Base-by-base conservation (phyloP, 2,888 invertebrate species). In the Hecatera dysodea region DNA sequence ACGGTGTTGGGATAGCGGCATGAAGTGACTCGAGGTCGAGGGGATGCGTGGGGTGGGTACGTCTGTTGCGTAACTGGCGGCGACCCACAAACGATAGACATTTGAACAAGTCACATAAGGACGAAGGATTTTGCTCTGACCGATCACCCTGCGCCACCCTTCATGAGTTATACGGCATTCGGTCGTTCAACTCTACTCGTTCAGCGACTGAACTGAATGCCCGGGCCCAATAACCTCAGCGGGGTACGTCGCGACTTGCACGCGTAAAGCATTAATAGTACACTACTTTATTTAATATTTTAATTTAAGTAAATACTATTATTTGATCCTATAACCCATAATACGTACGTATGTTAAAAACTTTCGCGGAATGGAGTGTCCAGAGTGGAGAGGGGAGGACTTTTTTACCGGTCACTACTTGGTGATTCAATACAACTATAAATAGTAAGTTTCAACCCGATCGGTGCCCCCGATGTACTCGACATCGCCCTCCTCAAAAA, bases 81-180 rank as follows among this genome's bases (percentile, higher is more conserved):
- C 85, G 90, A 90, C 89, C 92, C 88, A 90, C 87, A 91, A 90
- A 90, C 84, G 87, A 79, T 82, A 90, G 89, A 90, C 88, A 86
- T 89, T 88, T 87, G 86, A 87, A 84, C 85, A 84, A 89, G 90
- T 91, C 92, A 88, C 85, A 88, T 90, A 91, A 92, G 93, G 91
- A 89, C 93, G 89, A 87, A 90, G 89, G 90, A 88, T 89, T 86
- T 87, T 80, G 88, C 89, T 89, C 88, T 89, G 92, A 90, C 87
- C 92, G 90, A 91, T 93, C 91, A 93, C 93, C 91, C 90, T 89
- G 87, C 80, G 85, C 89, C 90, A 91, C 91, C 91, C 92, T 92
- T 91, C 90, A 83, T 85, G 88, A 89, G 88, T 87, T 88, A 29
- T 63, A 60, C 68, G 33, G 65, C 39, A 33, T 61, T 55, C 88